Base-by-base conservation (phyloP, 92 coral and sea anemone species). In the Scolanthus callimorphus region DNA sequence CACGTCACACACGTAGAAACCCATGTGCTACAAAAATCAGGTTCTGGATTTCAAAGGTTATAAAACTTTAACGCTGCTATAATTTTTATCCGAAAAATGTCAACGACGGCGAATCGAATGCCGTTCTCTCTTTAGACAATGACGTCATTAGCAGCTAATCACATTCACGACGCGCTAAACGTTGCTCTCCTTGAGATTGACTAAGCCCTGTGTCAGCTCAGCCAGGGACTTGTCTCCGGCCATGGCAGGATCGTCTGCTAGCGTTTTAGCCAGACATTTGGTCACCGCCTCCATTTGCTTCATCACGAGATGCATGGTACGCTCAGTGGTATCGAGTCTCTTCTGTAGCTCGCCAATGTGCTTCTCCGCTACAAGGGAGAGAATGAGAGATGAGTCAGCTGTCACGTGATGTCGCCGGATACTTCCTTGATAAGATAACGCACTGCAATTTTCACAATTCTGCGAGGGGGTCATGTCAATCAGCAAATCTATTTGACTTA, bases 231-330 rank as follows among this genome's bases (percentile, higher is more conserved):
- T 83, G 75, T 94, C 99, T 12, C 85, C 97, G 55, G 82, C 70
- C 70, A 84, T 84, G 11, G 84, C 84, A 38, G 99, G 94, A 59
- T 94, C 99, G 20, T 84, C 96, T 11, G 96, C 95, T 17, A 94
- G 60, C 9, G 96, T 94, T 65, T 86, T 84, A 24, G 99, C 99
- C 59, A 94, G 76, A 55, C 99, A 94, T 76, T 94, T 94, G 15
- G 99, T 94, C 9, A 94, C 99, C 49, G 99, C 99, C 48, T 94
- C 99, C 99, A 94, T 94, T 63, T 94, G 99, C 53, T 94, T 89
- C 99, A 94, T 94, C 0, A 94, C 99, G 51, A 94, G 81, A 57
- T 94, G 99, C 99, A 94, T 94, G 27, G 99, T 94, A 12, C 99
- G 84, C 50, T 94, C 99, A 25, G 99, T 94, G 26, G 99, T 94